phyloP scores from a whole-genome alignment of 1,140 invertebrate genomes.

The Drosophila jambulina region DNA sequence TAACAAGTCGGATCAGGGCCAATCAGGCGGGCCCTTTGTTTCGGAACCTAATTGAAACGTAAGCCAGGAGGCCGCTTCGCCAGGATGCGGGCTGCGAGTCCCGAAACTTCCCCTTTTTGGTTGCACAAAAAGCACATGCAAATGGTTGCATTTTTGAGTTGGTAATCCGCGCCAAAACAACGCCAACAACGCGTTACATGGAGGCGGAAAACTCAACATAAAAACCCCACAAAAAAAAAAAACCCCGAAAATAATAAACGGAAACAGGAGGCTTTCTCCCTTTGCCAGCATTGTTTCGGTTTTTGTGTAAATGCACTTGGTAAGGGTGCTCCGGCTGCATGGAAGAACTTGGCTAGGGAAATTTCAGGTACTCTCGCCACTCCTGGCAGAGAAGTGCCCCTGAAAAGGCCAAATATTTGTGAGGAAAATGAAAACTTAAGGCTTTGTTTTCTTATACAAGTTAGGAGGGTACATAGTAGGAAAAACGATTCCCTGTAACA shows the following conservation, averaged over 20 bases:
- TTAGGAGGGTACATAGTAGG: not conserved
- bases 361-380: constrained; percentile 12
- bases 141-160: constrained; percentile 61
- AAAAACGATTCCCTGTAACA: not conserved
- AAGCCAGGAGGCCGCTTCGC: constrained; percentile 18
- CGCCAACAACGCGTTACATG: constrained; percentile 11
- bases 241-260: constrained; percentile 9
- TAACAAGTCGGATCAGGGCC: constrained; percentile 30
- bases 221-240: not conserved
- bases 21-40: constrained; percentile 42
- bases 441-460: not conserved
- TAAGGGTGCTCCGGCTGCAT: constrained; percentile 11
- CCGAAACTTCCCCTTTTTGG: constrained; percentile 32
- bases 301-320: constrained; percentile 28
- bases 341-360: not conserved
- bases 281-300: constrained; percentile 23
- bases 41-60: constrained; percentile 67
- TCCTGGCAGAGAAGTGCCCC: not conserved
- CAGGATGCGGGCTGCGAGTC: constrained; percentile 11
- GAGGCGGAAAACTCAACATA: not conserved
- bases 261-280: constrained; percentile 21
- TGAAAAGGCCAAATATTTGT: not conserved
- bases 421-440: not conserved
- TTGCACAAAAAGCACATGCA: constrained; percentile 32
- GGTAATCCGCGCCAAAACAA: constrained; percentile 64